Base-by-base conservation (phyloP, 1,140 invertebrate species). In the Drosophila santomea region DNA sequence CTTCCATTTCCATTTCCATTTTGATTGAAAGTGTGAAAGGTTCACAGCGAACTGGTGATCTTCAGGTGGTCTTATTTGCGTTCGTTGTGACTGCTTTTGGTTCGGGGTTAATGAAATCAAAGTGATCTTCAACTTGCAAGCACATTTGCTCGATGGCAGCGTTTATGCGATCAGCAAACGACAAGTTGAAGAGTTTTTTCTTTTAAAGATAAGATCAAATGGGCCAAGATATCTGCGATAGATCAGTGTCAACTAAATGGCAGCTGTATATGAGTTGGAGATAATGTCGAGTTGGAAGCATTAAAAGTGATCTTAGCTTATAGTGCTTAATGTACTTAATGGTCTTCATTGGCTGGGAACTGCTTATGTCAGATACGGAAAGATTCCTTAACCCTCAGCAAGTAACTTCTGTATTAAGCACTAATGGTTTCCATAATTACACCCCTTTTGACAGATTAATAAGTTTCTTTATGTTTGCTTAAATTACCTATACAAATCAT, bases 11-110 rank as follows among this genome's bases (percentile, higher is more conserved):
- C 28, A 51, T 35, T 39, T 12, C 38, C 36, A 38, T 38, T 67
- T 52, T 3, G 41, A 17, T 38, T 4, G n/a, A 12, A 48, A 35
- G 67, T 69, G 67, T 71, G 67, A 69, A 71, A 71, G 64, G 67
- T 71, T 51, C 28, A 50, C 66, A 14, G 43, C 51, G 41, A 2
- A 23, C 15, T 15, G 57, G 12, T 4, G 62, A 48, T 66, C 59
- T 38, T 32, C 62, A 63, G 32, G 62, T 64, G 57, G 32, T 61
- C 57, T 38, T 8, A 5, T 36, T 36, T 64, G 11, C 28, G 20
- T 45, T 63, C 7, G 14, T 58, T 15, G 20, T 60, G 61, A 61
- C 61, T 44, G 39, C 43, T 36, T 51, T 32, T 17, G 15, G 47
- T 14, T 10, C 3, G 6, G 15, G 17, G 17, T 15, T 66, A 52